These are phyloP conservation scores for Sphaerophoria taeniata DNA, from an alignment of 2,888 invertebrate species.

Conservation along the genomic window DNA sequence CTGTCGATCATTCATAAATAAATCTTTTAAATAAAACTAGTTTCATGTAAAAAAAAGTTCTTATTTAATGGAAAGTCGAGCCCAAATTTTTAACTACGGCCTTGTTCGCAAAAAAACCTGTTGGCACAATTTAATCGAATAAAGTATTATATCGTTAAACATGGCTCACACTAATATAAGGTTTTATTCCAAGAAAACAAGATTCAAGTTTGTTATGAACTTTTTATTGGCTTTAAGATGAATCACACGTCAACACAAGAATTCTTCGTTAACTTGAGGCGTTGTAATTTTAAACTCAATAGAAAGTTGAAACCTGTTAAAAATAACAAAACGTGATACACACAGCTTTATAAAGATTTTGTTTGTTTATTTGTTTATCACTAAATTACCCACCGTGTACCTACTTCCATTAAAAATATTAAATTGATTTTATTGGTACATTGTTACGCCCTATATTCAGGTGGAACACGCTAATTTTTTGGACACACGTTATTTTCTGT, in stretches of 20 bases:
- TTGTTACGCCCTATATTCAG: not conserved
- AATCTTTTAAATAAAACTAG: no score
- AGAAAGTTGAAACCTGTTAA: no score
- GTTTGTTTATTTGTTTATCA: not conserved
- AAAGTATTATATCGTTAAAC: not conserved
- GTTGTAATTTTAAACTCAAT: no score
- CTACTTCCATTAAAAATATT: not conserved
- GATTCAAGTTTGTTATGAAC: not conserved
- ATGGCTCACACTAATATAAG: not conserved
- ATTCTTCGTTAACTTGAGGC: no score
- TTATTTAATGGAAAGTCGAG: no score
- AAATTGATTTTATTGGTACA: not conserved
- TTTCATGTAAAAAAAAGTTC: no score
- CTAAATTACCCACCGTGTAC: not conserved
- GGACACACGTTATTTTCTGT: not conserved
- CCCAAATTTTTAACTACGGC: no score
- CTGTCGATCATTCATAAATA: no score
- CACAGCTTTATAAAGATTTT: no score
- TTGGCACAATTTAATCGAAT: not conserved
- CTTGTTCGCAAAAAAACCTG: not conserved
- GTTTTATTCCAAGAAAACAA: not conserved
- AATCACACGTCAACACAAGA: constrained; percentile 1
- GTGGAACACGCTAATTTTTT: not conserved
- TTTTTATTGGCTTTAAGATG: not conserved
- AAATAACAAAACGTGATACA: no score